Evolutionary conservation across 2,888 invertebrate genomes (phyloP).

Genomic region (Leptogaster cylindrica): DNA sequence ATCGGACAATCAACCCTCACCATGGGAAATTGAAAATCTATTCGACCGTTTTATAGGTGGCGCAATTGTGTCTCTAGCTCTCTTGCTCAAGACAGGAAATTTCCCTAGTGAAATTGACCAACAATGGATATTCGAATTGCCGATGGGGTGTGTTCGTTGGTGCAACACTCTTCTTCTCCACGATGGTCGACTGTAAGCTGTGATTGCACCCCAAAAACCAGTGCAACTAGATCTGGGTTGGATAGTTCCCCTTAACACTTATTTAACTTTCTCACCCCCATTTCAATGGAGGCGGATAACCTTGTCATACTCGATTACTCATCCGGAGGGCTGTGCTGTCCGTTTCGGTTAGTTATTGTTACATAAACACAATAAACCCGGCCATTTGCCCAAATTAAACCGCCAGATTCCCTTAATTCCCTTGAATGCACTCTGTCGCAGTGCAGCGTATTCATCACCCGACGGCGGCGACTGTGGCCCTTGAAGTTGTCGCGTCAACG

Average conservation of each 20-base stretch:
- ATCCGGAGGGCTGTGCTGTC: background rate
- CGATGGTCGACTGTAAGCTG: background rate
- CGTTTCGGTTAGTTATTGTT: background rate
- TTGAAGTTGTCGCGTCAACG: background rate
- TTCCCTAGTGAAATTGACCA: constrained; percentile 24
- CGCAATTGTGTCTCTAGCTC: background rate
- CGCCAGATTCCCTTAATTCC: constrained; percentile 3
- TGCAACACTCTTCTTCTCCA: background rate
- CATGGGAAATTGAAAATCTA: constrained; percentile 21
- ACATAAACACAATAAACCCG: constrained; percentile 18
- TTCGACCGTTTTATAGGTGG: background rate
- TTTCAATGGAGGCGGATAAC: background rate
- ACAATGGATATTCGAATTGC: background rate
- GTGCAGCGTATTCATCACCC: too few relatives aligned
- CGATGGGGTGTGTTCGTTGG: constrained; percentile 12
- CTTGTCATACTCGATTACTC: background rate
- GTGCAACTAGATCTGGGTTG: constrained; percentile 21
- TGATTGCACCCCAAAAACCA: background rate
- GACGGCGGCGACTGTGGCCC: too few relatives aligned
- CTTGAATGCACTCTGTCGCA: background rate
- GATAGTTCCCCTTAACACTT: too few relatives aligned
- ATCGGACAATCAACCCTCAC: constrained; percentile 30
- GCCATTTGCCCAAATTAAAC: constrained; percentile 13
- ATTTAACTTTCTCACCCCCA: constrained; percentile 27
- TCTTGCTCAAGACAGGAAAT: constrained; percentile 15